Conservation (phyloP, 2,113 vertebrate genomes). For the Girardinichthys multiradiatus region DNA sequence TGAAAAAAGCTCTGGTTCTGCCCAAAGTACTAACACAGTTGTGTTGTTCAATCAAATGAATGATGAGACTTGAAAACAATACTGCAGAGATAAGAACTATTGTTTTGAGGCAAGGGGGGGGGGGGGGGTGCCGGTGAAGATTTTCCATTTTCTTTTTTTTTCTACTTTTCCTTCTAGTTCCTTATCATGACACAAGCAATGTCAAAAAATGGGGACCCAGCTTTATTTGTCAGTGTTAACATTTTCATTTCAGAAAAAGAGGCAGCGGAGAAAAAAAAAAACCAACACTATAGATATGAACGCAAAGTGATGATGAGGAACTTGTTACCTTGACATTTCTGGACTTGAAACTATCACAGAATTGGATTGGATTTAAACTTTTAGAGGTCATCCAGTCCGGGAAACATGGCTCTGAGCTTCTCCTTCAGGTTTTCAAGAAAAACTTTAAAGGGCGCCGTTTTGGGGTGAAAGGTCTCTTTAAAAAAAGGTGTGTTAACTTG, state of each 20-base stretch:
- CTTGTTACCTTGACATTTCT: slow-evolving; percentile 20
- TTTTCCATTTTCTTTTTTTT: neutral
- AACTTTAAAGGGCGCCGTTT: slow-evolving; percentile 35
- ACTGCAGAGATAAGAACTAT: slow-evolving; percentile 28
- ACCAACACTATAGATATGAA: slow-evolving; percentile 29
- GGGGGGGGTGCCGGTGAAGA: slow-evolving; percentile 17
- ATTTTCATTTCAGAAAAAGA: slow-evolving; percentile 43
- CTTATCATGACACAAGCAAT: slow-evolving; percentile 13
- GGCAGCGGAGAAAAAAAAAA: neutral
- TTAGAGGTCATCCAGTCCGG: slow-evolving; percentile 24
- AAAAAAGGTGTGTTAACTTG: neutral
- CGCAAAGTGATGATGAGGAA: slow-evolving; percentile 17
- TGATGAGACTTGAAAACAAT: slow-evolving; percentile 10
- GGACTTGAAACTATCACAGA: slow-evolving; percentile 32
- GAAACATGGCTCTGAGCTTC: slow-evolving; percentile 20
- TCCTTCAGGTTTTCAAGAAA: slow-evolving; percentile 48
- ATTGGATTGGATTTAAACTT: slow-evolving; percentile 23
- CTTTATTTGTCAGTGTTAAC: slow-evolving; percentile 48
- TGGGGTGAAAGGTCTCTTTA: slow-evolving; percentile 29
- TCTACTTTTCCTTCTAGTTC: slow-evolving; percentile 6
- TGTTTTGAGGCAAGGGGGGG: neutral
- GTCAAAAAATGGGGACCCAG: slow-evolving; percentile 18
- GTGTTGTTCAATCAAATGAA: slow-evolving; percentile 18
- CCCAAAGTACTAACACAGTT: slow-evolving; percentile 22
- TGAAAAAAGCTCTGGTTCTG: slow-evolving; percentile 23